These are phyloP conservation scores for Ashinkailepas kermadecensis DNA, from an alignment of 2,888 invertebrate species.

Conservation along the genomic window DNA sequence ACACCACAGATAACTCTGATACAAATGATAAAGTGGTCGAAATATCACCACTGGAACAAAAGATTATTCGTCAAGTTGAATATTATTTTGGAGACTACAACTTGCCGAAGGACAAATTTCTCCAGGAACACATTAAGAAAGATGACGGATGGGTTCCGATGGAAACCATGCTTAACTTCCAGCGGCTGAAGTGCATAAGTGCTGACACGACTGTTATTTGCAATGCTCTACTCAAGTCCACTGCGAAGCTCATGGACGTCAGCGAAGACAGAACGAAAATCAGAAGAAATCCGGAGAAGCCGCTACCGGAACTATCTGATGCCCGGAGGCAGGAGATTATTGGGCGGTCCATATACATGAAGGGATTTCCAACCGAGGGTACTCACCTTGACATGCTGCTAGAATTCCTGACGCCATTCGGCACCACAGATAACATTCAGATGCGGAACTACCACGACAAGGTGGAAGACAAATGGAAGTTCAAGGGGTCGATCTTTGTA, in stretches of 20 bases:
- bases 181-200: constrained; percentile 66
- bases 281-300: constrained; percentile 61
- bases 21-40: no score
- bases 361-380: constrained; percentile 69
- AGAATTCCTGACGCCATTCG: constrained; percentile 61
- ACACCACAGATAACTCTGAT: no score
- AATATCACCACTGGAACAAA: constrained; percentile 45
- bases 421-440: constrained; percentile 59
- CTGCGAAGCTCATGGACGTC: constrained; percentile 63
- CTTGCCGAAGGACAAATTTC: constrained; percentile 82
- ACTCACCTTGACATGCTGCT: constrained; percentile 61
- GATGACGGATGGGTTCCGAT: constrained; percentile 69
- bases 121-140: constrained; percentile 53
- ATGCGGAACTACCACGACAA: constrained; percentile 55
- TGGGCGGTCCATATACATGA: constrained; percentile 72
- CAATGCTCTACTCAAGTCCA: constrained; percentile 65
- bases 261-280: constrained; percentile 62
- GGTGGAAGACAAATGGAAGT: constrained; percentile 54
- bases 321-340: constrained; percentile 70
- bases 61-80: constrained; percentile 57
- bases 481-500: constrained; percentile 88
- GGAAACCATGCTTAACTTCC: constrained; percentile 75
- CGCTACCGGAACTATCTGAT: constrained; percentile 75
- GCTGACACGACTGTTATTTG: constrained; percentile 62
- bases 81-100: constrained; percentile 85